phyloP scores from a whole-genome alignment of 2,797 vertebrate genomes.

The Sciaenops ocellatus region DNA sequence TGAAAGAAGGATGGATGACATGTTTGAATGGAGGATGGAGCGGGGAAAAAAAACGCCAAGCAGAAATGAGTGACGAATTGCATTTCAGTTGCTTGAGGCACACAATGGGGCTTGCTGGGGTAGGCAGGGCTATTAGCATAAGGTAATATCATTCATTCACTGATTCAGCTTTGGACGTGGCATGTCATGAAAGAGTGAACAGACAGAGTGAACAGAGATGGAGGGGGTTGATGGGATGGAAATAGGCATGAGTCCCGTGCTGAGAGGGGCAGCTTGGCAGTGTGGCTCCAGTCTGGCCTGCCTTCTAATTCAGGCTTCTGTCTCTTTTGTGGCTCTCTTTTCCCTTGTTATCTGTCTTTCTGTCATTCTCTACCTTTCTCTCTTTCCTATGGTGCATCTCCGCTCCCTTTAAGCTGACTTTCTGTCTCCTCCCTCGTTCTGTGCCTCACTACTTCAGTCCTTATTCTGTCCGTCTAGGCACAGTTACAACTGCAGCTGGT shows the following conservation, averaged over 20 bases:
- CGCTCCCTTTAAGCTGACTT: constrained; percentile 32
- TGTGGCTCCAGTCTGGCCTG: constrained; percentile 33
- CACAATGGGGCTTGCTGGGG: constrained; percentile 6
- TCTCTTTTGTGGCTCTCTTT: constrained; percentile 32
- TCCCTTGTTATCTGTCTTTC: constrained; percentile 52
- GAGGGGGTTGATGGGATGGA: constrained; percentile 65
- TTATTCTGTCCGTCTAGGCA: constrained; percentile 57
- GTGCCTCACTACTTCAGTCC: constrained; percentile 47
- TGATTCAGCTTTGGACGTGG: constrained; percentile 45
- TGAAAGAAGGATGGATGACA: not conserved
- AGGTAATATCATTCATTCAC: constrained; percentile 57
- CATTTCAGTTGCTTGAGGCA: constrained; percentile 41
- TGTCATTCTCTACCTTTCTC: constrained; percentile 45
- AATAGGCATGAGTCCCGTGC: constrained; percentile 53
- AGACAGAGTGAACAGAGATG: constrained; percentile 47
- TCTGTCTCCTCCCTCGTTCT: constrained; percentile 30
- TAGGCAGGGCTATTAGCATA: constrained; percentile 42
- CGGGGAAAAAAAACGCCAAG: constrained; percentile 13
- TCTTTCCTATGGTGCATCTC: constrained; percentile 13
- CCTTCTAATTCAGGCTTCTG: constrained; percentile 42
- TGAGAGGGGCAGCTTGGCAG: constrained; percentile 58
- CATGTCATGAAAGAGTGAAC: constrained; percentile 41
- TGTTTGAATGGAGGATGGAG: constrained; percentile 3
- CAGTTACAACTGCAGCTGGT: constrained; percentile 58
- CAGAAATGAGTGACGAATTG: constrained; percentile 41